Evolutionary conservation across 1,140 invertebrate genomes (phyloP).

Genomic region (Heliconius hermathena): DNA sequence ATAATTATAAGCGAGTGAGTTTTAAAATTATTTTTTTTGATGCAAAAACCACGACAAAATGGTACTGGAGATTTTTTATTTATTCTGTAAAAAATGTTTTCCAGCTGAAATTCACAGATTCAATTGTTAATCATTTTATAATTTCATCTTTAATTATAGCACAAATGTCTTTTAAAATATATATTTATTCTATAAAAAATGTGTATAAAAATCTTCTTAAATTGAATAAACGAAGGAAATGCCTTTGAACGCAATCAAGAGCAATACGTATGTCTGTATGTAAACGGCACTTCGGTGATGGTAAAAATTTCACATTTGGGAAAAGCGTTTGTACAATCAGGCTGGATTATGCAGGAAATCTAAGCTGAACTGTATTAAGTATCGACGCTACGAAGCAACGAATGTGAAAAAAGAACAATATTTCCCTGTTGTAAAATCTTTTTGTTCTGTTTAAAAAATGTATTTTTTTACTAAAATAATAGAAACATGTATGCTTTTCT

Average conservation of each 20-base stretch:
- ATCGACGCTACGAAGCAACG: constrained; percentile 47
- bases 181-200: neutral
- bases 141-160: too few species aligned
- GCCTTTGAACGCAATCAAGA: neutral
- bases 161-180: too few species aligned
- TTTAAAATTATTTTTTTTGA: too few species aligned
- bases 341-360: constrained; percentile 60
- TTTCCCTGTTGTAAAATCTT: constrained; percentile 36
- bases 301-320: constrained; percentile 58
- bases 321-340: constrained; percentile 71
- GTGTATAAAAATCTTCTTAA: neutral
- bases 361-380: constrained; percentile 59
- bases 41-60: too few species aligned
- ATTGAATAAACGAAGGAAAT: constrained; percentile 1
- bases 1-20: too few species aligned
- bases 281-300: constrained; percentile 23
- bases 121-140: too few species aligned
- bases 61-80: too few species aligned
- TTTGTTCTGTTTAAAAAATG: constrained; percentile 22
- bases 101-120: too few species aligned
- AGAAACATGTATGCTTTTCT: too few species aligned
- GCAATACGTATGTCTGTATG: constrained; percentile 10
- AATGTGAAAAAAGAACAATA: constrained; percentile 40
- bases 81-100: too few species aligned
- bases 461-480: neutral